Evolutionary conservation across 2,113 vertebrate species (phyloP), one percentile per base, ranked within the genome.

Genomic region (Bufo bufo): DNA sequence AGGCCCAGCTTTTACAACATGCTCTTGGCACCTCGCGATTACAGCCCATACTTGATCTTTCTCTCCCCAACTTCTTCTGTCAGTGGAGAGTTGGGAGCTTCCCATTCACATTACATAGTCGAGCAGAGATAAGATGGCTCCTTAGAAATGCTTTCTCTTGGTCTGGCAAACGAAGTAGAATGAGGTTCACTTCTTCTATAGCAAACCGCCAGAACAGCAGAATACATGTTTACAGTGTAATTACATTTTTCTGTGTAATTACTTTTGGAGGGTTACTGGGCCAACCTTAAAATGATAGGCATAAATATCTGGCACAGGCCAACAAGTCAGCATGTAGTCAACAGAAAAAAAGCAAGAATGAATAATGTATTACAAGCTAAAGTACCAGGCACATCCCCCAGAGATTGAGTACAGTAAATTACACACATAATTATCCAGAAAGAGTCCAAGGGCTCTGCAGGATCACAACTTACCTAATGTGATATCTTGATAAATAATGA

Each of bases 401-500:
- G 85, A 58, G 85, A 86, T 59, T 0, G 58, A 77, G 43, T 20
- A 86, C 74, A 78, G 85, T 61, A 86, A 86, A 59, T 78, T 78
- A 75, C 72, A 86, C 59, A 63, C 74, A 86, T 86, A 86, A 86
- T 86, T 86, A 86, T 78, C 85, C 63, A 33, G 75, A 86, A 86
- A 66, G 72, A 78, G 54, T 86, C 74, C 54, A 75, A 86, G 72
- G 63, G 77, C 84, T 23, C 74, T 17, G 43, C 58, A 43, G 43
- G 58, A 50, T 50, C 74, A 77, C 74, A 65, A 77, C 75, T 54
- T 78, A 66, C 50, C 54, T 78, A 86, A 78, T 65, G 74, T 66
- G 45, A 78, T 50, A 86, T n/a, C 33, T 2, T 16, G 6, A 74
- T 74, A 47, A 74, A 74, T 74, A 47, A 74, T 74, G 43, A 45